Evolutionary conservation across 2,888 invertebrate species (phyloP).

Genomic region (Lepidochitona cinerea): DNA sequence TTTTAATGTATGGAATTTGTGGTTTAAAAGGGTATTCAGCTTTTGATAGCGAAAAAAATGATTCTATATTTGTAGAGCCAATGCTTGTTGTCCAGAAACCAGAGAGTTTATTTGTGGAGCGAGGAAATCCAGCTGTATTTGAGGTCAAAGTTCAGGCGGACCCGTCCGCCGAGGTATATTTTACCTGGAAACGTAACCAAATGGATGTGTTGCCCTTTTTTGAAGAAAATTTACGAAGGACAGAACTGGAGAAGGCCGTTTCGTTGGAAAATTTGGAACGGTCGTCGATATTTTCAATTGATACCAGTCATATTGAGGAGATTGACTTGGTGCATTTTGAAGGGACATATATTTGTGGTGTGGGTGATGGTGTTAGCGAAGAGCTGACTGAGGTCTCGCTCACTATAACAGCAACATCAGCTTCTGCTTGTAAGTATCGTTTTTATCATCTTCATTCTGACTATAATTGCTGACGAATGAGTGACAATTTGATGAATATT

Average conservation of each 20-base stretch:
- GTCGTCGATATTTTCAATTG: background rate
- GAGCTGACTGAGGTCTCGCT: background rate
- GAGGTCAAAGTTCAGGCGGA: background rate
- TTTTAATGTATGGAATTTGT: too few species aligned
- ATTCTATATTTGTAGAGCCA: background rate
- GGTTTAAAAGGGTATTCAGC: too few species aligned
- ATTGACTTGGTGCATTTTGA: background rate
- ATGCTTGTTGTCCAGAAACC: background rate
- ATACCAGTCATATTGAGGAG: background rate
- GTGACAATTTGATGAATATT: too few species aligned
- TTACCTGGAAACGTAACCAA: slow-evolving; percentile 1
- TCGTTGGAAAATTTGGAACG: background rate
- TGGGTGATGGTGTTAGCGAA: background rate
- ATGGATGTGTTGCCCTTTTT: background rate
- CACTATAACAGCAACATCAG: background rate
- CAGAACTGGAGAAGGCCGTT: background rate
- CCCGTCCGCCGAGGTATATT: background rate
- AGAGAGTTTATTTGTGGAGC: background rate
- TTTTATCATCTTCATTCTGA: too few species aligned
- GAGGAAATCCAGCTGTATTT: background rate
- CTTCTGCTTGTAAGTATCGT: background rate
- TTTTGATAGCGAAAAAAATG: too few species aligned
- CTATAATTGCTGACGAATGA: too few species aligned
- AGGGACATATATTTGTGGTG: background rate
- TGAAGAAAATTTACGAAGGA: background rate